Base-by-base conservation (phyloP, 2,113 vertebrate species). In the Apodemus sylvaticus region DNA sequence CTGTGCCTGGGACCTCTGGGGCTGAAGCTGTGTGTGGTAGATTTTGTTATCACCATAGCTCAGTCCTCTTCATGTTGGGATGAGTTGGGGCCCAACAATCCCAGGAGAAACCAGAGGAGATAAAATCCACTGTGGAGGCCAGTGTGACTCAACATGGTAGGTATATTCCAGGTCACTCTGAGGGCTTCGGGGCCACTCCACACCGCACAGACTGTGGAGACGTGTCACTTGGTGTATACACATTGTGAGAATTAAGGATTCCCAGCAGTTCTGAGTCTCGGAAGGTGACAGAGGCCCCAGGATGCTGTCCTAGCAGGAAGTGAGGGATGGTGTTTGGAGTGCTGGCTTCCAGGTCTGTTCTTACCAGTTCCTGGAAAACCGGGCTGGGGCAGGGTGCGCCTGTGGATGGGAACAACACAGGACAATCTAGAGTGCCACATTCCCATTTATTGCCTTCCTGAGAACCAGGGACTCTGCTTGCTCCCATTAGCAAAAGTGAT, bases 181-280 rank as follows among this genome's bases (percentile, higher is more conserved):
- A 70, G 31, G 64, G 31, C 12, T 36, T 11, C 4, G 0, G 4
- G 20, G 71, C 10, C 16, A 29, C 4, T 22, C 36, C 45, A 16
- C 11, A n/a, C 19, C 13, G 26, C 45, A 8, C 7, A 1, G 45
- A 8, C 45, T 36, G 39, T 29, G 45, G 45, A 34, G 42, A 45
- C 82, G 31, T 26, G n/a, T 8, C n/a, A 16, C 36, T 60, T 22
- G 11, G 26, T 10, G 60, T 39, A 26, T 5, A 31, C n/a, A 60
- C 77, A 1, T n/a, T 7, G 6, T n/a, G n/a, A 60, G 16, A 0
- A 0, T 2, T 3, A 24, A 0, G 0, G 12, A 60, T 19, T 17
- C 0, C 31, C 16, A 26, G 78, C 31, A 58, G 66, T 60, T 51
- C 0, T 2, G 12, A 70, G 31, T 16, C 66, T 36, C 34, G n/a